phyloP scores from a whole-genome alignment of 2,113 vertebrate genomes.

The Archocentrus centrarchus region DNA sequence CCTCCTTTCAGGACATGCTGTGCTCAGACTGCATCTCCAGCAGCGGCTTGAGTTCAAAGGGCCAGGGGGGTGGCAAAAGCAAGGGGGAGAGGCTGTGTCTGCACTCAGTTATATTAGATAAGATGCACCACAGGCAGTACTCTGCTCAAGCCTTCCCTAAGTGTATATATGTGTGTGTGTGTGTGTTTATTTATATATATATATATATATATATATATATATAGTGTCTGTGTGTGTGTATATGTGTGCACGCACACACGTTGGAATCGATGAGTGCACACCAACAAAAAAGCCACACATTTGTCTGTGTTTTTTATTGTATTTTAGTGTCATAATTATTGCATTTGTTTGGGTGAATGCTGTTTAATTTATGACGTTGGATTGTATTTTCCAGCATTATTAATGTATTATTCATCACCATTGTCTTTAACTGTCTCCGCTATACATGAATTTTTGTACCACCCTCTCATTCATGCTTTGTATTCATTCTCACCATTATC shows the following conservation, averaged over 20 bases:
- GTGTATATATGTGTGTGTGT: not conserved
- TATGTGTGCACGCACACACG: not conserved
- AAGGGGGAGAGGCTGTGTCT: slow-evolving; percentile 45
- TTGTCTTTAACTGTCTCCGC: slow-evolving; percentile 56
- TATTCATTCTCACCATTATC: slow-evolving; percentile 56
- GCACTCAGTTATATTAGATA: slow-evolving; percentile 64
- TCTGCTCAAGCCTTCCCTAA: slow-evolving; percentile 32
- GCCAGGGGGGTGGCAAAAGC: slow-evolving; percentile 12
- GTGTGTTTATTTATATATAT: no score
- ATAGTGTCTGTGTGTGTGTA: no score
- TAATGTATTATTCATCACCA: slow-evolving; percentile 71
- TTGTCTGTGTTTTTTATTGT: slow-evolving; percentile 39
- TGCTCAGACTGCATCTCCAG: slow-evolving; percentile 69
- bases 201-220: no score
- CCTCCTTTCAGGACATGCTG: slow-evolving; percentile 72
- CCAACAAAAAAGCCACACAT: slow-evolving; percentile 35
- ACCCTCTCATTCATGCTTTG: slow-evolving; percentile 41
- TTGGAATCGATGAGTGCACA: slow-evolving; percentile 39
- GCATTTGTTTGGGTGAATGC: slow-evolving; percentile 59
- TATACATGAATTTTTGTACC: slow-evolving; percentile 43
- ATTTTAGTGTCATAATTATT: slow-evolving; percentile 64
- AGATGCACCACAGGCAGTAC: slow-evolving; percentile 58
- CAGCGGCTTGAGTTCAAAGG: slow-evolving; percentile 67
- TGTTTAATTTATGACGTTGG: slow-evolving; percentile 68
- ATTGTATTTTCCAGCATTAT: slow-evolving; percentile 64